phyloP scores from a whole-genome alignment of 2,797 vertebrate genomes.

The Falco biarmicus region DNA sequence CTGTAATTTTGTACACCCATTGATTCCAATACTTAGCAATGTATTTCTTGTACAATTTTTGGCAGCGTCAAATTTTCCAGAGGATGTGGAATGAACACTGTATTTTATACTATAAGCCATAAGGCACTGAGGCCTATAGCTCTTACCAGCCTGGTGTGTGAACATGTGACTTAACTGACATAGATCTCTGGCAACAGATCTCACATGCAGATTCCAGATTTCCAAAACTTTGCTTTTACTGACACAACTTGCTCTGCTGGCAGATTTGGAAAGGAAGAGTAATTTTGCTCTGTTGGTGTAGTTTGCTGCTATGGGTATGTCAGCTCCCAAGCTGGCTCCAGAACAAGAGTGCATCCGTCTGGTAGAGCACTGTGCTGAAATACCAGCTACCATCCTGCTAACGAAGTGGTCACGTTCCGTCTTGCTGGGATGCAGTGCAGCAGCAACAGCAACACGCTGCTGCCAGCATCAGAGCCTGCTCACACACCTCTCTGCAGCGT shows the following conservation, averaged over 20 bases:
- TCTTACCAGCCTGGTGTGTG: neutral
- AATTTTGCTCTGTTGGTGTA: neutral
- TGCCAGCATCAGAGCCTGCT: neutral
- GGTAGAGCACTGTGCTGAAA: neutral
- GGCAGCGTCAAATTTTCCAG: neutral
- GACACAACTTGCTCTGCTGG: neutral
- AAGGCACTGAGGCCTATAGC: neutral
- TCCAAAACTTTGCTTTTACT: neutral
- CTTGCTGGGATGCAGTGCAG: neutral
- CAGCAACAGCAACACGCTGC: neutral
- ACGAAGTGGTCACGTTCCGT: neutral
- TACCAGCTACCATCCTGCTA: neutral
- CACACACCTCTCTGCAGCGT: neutral
- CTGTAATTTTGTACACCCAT: neutral
- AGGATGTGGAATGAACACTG: neutral
- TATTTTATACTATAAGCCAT: fast-evolving
- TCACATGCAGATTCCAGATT: neutral
- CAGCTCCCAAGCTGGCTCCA: neutral
- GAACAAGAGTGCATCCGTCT: neutral
- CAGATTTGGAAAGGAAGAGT: neutral
- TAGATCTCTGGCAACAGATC: neutral
- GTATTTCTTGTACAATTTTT: neutral
- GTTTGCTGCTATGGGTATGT: neutral
- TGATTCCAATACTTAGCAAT: neutral
- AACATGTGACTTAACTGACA: neutral